Evolutionary conservation across 1,140 invertebrate genomes (phyloP).

Genomic region (Drosophila tropicalis): DNA sequence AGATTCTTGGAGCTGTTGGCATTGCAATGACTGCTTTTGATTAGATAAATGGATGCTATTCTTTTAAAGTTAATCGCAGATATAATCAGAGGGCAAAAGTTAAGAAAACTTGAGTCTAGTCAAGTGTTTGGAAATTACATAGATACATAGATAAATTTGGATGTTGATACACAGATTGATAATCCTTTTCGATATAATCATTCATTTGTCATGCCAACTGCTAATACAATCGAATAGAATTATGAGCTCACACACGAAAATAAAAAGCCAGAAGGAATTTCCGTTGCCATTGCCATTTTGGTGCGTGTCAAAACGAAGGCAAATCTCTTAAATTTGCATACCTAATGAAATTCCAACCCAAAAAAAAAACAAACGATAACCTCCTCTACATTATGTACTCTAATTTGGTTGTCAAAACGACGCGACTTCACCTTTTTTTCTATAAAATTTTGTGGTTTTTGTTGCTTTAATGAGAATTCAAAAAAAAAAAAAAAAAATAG

Average conservation of each 20-base stretch:
- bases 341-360: conserved; percentile 16
- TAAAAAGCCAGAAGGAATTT: conserved; percentile 18
- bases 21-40: no score
- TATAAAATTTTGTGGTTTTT: neutral
- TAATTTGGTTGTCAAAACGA: conserved; percentile 26
- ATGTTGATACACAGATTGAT: no score
- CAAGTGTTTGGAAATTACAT: neutral
- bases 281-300: conserved; percentile 16
- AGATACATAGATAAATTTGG: no score
- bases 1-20: no score
- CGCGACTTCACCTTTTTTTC: neutral
- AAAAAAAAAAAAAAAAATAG: conserved; percentile 35
- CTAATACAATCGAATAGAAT: neutral
- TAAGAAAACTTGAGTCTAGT: no score
- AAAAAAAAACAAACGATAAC: neutral
- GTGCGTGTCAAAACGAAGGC: conserved; percentile 23
- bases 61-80: no score
- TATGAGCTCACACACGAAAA: conserved; percentile 19
- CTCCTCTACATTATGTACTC: conserved; percentile 16
- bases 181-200: no score
- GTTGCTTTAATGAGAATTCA: conserved; percentile 12
- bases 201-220: neutral
- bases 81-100: no score
- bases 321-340: conserved; percentile 21
- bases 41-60: no score